Conservation (phyloP, 1,140 invertebrate species). For the Stegodyphus mimosarum region DNA sequence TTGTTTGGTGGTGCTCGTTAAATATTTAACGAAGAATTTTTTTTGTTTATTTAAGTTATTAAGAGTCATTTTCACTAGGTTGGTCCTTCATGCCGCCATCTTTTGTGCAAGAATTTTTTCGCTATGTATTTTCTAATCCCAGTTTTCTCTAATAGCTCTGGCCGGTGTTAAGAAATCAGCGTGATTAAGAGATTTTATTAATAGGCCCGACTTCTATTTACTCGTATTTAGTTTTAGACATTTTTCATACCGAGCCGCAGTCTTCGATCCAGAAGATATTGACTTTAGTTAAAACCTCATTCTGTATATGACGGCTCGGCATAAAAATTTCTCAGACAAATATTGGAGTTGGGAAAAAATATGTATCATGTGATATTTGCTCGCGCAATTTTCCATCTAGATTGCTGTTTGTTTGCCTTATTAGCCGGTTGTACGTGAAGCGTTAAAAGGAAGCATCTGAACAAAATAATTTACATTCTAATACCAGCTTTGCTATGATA, state of each 20-base stretch:
- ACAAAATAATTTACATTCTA: no score
- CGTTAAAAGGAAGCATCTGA: no score
- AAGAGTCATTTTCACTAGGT: slow-evolving; percentile 54
- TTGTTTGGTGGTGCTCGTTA: slow-evolving; percentile 58
- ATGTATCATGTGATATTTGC: slow-evolving; percentile 17
- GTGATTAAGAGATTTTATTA: slow-evolving; percentile 57
- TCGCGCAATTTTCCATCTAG: background rate
- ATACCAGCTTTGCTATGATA: no score
- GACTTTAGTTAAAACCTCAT: slow-evolving; percentile 33
- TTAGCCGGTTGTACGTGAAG: background rate
- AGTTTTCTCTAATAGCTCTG: slow-evolving; percentile 22
- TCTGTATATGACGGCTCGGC: no score
- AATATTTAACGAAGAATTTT: slow-evolving; percentile 58
- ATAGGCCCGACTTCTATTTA: slow-evolving; percentile 46
- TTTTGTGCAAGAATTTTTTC: slow-evolving; percentile 42
- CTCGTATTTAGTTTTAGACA: slow-evolving; percentile 46
- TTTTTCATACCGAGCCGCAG: slow-evolving; percentile 36
- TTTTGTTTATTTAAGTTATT: slow-evolving; percentile 61
- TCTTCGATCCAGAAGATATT: background rate
- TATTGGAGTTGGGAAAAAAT: slow-evolving; percentile 9
- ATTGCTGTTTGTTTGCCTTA: slow-evolving; percentile 42
- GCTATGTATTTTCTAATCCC: slow-evolving; percentile 16
- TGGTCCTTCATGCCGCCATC: slow-evolving; percentile 29
- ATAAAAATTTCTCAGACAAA: slow-evolving; percentile 39
- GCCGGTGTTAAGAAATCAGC: slow-evolving; percentile 2